phyloP scores from a whole-genome alignment of 1,140 invertebrate species.

The Temnothorax nylanderi region DNA sequence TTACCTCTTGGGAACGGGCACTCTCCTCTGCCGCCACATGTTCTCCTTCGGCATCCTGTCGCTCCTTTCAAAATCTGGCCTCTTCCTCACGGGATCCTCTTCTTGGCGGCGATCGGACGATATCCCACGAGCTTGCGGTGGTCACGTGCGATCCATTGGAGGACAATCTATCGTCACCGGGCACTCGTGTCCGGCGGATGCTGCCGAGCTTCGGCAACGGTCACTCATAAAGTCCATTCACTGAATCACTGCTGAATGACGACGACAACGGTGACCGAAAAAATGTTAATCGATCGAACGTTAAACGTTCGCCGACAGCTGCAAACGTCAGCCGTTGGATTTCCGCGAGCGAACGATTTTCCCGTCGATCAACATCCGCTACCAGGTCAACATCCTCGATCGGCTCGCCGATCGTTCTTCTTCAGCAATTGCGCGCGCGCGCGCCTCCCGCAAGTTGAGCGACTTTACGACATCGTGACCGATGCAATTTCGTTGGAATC shows the following conservation, averaged over 20 bases:
- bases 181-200: slow-evolving; percentile 9
- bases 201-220: not conserved
- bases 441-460: not conserved
- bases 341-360: slow-evolving; percentile 22
- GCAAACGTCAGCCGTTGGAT: not conserved
- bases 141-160: slow-evolving; percentile 44
- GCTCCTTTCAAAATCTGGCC: slow-evolving; percentile 33
- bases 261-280: not conserved
- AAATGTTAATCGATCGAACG: not conserved
- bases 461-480: slow-evolving; percentile 3
- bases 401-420: not conserved
- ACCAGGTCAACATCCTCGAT: slow-evolving; percentile 29
- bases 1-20: slow-evolving; percentile 83
- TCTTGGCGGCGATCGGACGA: slow-evolving; percentile 13
- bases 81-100: not conserved
- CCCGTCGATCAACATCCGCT: slow-evolving; percentile 16
- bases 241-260: not conserved
- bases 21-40: slow-evolving; percentile 79
- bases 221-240: slow-evolving; percentile 45
- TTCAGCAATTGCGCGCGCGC: not conserved
- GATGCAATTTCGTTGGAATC: not conserved
- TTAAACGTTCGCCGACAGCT: not conserved
- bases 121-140: not conserved
- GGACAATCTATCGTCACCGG: not conserved
- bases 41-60: slow-evolving; percentile 67